Percentiles rank a stretch among this genome's conserved stretches.
These are phyloP conservation scores for Calliscelio sp. DNA, from an alignment of 2,888 invertebrate species.

Conservation along the genomic window DNA sequence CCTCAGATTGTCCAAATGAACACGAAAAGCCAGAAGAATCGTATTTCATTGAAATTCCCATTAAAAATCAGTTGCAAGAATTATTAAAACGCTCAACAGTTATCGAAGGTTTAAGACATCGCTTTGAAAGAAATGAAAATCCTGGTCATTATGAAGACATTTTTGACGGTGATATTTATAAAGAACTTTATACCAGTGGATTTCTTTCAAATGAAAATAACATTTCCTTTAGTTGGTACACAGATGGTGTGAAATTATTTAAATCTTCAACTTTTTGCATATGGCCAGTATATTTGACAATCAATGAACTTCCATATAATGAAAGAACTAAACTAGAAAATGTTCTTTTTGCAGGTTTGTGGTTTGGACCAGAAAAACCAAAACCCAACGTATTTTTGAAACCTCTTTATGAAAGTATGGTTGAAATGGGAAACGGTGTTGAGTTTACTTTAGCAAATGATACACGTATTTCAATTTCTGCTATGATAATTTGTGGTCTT, in stretches of 20 bases:
- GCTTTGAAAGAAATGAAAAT: constrained; percentile 47
- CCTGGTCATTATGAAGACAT: constrained; percentile 41
- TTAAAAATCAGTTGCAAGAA: constrained; percentile 35
- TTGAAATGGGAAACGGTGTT: background rate
- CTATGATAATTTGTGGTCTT: background rate
- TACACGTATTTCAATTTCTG: too few species aligned
- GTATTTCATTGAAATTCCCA: constrained; percentile 52
- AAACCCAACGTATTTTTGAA: background rate
- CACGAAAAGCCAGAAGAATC: constrained; percentile 1
- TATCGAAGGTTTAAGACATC: too few species aligned
- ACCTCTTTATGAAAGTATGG: background rate
- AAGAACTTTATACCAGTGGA: background rate
- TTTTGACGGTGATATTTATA: constrained; percentile 27
- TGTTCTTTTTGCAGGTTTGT: background rate
- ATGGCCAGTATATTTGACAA: background rate
- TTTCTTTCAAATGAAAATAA: background rate
- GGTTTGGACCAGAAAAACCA: constrained; percentile 3
- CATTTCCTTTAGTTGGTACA: background rate
- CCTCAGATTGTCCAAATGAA: constrained; percentile 22
- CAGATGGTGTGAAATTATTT: background rate
- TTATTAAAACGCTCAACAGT: constrained; percentile 37
- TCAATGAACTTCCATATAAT: background rate
- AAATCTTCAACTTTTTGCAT: too few species aligned
- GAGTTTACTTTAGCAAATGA: background rate
- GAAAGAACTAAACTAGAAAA: background rate